Base-by-base conservation (phyloP, 2,888 invertebrate species). In the Reticulitermes lucifugus region DNA sequence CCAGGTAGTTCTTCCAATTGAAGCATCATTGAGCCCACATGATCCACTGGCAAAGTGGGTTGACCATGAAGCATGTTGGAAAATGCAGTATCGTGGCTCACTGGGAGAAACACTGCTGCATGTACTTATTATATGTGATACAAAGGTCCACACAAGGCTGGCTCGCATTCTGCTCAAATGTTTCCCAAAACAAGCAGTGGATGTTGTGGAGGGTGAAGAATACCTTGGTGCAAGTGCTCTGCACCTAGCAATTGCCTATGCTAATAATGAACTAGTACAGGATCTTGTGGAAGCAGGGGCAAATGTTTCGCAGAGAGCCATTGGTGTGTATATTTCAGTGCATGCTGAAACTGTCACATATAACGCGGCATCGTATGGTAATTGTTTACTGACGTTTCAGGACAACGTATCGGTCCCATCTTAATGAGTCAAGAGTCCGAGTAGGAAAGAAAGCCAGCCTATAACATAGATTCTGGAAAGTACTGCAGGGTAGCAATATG, bases 201-300 rank as follows among this genome's bases (percentile, higher is more conserved):
- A 99, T 91, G 96, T 98, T 5, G 98, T 99, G 85, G 98, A 99
- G 92, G 98, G 98, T 0, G 98, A 98, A 91, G 99, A 99, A 91
- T 99, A 99, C 92, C 94, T 98, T 89, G 98, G 97, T 2, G 98
- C 99, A 21, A 97, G 98, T 90, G 96, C 98, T 0, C 92, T 99
- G 60, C 99, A 99, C 91, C 92, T 99, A 87, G 98, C 99, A 0
- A 99, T 99, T 88, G 98, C 99, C 0, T 98, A 98, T 90, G 97
- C 96, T 89, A 99, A 99, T 91, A 97, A 98, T 89, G 98, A 98
- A 89, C 92, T 99, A 85, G 98, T 98, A 0, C 97, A 97, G 89
- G 96, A 98, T 89, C 92, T 99, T 84, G 96, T 99, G 2, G 97
- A 98, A 89, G 96, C 96, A 25, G 98, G 98, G 0, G 98, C 98